A percentile compares a stretch with the other conserved stretches of the same genome.
Evolutionary conservation across 2,888 invertebrate species (phyloP).

Genomic region (Pseudolycoriella hygida): DNA sequence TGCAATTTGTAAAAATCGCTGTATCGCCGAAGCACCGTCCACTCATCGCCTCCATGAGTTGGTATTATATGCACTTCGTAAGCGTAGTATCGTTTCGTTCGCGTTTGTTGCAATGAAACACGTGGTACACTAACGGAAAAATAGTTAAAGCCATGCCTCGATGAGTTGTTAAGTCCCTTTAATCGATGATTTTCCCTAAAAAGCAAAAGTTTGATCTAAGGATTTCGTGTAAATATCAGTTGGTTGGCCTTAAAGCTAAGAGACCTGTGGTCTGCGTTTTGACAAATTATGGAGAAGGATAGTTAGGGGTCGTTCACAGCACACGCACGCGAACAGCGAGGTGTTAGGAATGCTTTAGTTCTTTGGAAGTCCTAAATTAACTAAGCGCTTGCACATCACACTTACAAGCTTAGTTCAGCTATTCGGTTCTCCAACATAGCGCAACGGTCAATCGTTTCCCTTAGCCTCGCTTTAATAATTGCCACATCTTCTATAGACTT

Average conservation of each 20-base stretch:
- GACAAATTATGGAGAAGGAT: no score
- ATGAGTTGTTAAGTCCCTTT: slow-evolving; percentile 15
- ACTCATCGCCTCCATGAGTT: slow-evolving; percentile 44
- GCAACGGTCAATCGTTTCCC: slow-evolving; percentile 21
- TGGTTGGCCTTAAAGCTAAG: no score
- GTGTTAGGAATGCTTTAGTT: no score
- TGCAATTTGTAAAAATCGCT: slow-evolving; percentile 83
- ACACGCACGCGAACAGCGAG: no score
- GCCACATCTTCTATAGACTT: slow-evolving; percentile 7
- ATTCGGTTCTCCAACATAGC: slow-evolving; percentile 23
- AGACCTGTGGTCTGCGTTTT: no score
- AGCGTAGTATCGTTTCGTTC: slow-evolving; percentile 18
- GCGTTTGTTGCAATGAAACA: slow-evolving; percentile 10
- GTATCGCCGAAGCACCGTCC: slow-evolving; percentile 91
- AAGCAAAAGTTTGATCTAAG: neutral
- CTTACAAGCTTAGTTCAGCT: slow-evolving; percentile 20
- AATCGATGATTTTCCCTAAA: slow-evolving; percentile 21
- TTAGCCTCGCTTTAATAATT: slow-evolving; percentile 19
- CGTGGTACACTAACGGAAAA: slow-evolving; percentile 26
- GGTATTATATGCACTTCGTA: slow-evolving; percentile 28
- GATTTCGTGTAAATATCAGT: no score
- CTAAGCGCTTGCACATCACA: no score
- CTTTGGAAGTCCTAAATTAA: no score
- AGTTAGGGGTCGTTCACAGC: no score
- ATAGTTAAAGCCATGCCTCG: slow-evolving; percentile 16